Percentiles rank a stretch among this genome's conserved stretches.
Evolutionary conservation across 2,797 vertebrate species (phyloP).

Genomic region (Selene dorsalis): DNA sequence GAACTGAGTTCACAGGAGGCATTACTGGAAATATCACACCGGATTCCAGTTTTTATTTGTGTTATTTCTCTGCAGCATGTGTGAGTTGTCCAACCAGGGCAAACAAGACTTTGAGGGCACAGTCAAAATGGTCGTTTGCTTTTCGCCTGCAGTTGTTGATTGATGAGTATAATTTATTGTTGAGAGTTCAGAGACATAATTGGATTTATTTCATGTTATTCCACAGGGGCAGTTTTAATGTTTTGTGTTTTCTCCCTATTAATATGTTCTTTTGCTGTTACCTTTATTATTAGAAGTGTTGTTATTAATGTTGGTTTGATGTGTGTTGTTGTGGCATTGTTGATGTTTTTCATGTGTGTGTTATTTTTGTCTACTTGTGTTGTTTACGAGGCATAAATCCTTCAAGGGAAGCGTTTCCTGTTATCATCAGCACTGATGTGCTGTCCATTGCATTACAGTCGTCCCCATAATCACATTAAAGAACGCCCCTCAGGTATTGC

Average conservation of each 20-base stretch:
- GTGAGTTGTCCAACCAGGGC: neutral
- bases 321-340: neutral
- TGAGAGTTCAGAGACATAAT: neutral
- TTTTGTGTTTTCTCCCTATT: neutral
- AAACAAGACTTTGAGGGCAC: neutral
- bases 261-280: neutral
- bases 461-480: slow-evolving; percentile 52
- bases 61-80: neutral
- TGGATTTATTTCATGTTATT: neutral
- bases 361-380: neutral
- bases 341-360: neutral
- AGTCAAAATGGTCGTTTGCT: neutral
- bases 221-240: neutral
- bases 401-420: slow-evolving; percentile 15
- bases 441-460: slow-evolving; percentile 38
- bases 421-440: slow-evolving; percentile 35
- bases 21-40: neutral
- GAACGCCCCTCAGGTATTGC: slow-evolving; percentile 39
- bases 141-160: neutral
- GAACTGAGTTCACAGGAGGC: neutral
- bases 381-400: slow-evolving; percentile 21
- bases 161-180: neutral
- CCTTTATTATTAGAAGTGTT: neutral
- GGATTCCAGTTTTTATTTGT: neutral
- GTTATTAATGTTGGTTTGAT: neutral